Base-by-base conservation (phyloP, 2,888 invertebrate species). In the Tetanocera ferruginea region DNA sequence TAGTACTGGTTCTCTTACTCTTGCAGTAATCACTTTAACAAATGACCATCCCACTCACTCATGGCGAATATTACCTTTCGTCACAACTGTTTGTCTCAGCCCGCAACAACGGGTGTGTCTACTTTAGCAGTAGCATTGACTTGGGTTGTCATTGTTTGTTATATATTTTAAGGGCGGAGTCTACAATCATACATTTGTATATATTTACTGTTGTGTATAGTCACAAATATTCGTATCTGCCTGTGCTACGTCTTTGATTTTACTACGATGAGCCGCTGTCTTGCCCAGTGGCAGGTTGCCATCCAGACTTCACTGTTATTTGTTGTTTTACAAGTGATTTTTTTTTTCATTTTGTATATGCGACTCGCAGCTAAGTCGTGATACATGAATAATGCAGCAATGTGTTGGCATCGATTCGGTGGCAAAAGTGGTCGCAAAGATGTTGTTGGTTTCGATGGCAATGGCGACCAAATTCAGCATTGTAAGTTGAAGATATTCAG, bases 381-480 rank as follows among this genome's bases (percentile, higher is more conserved):
- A 34, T 49, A 74, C n/a, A 72, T 72, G 72, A 72, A 72, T 72
- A 57, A 72, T 72, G 49, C 62, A 73, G 64, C 37, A 43, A 31
- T 31, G 60, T 17, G 31, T 64, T 74, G 64, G 51, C 23, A 51
- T 8, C 49, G 51, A 67, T 17, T 67, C 67, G 66, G 66, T 34
- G 52, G 66, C 55, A 52, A 28, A 51, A 69, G 51, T 28, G 69
- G 52, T 64, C 66, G 51, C 19, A 52, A 76, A 52, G 55, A 55
- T 55, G 70, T 76, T 76, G 76, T 49, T 70, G 49, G 25, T 69
- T 23, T 69, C 19, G 43, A 76, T 76, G 67, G 49, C 57, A 60
- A 76, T 76, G 76, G 66, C 62, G 76, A 70, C 55, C 66, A 64
- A 66, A 66, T 62, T 75, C 49, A 49, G 64, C 34, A 49, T 74